Conservation (phyloP, 2,113 vertebrate genomes). For the Prionailurus viverrinus region DNA sequence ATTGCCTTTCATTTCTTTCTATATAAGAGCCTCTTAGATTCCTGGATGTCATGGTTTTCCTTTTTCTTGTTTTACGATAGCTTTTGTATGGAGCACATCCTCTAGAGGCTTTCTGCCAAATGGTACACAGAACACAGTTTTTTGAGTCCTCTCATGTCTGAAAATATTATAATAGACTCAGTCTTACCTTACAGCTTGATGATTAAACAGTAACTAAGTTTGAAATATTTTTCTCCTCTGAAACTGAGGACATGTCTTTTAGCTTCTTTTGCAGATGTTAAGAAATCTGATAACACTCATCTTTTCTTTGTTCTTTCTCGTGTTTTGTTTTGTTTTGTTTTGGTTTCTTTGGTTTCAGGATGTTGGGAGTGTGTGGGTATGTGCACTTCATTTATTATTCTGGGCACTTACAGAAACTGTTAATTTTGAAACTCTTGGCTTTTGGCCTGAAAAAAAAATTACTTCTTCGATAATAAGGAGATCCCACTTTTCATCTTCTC, state of each 20-base stretch:
- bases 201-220: not conserved
- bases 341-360: not conserved
- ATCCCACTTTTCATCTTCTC: not conserved
- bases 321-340: not conserved
- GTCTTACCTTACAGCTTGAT: not conserved
- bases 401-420: not conserved
- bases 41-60: not conserved
- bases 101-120: not conserved
- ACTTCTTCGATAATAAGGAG: not conserved
- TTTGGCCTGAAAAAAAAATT: not conserved
- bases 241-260: not conserved
- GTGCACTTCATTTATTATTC: not conserved
- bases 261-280: not conserved
- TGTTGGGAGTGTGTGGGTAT: not conserved
- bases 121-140: not conserved
- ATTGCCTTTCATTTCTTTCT: not conserved
- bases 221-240: not conserved
- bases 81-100: not conserved
- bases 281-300: not conserved
- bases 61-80: not conserved
- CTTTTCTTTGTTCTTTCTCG: not conserved
- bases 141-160: not conserved
- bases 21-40: not conserved
- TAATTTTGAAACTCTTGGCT: not conserved
- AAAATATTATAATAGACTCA: constrained; percentile 1